A percentile compares a stretch with the other conserved stretches of the same genome.
These are phyloP conservation scores for Cheirogaleus medius DNA, from an alignment of 2,113 vertebrate genomes.

Conservation along the genomic window DNA sequence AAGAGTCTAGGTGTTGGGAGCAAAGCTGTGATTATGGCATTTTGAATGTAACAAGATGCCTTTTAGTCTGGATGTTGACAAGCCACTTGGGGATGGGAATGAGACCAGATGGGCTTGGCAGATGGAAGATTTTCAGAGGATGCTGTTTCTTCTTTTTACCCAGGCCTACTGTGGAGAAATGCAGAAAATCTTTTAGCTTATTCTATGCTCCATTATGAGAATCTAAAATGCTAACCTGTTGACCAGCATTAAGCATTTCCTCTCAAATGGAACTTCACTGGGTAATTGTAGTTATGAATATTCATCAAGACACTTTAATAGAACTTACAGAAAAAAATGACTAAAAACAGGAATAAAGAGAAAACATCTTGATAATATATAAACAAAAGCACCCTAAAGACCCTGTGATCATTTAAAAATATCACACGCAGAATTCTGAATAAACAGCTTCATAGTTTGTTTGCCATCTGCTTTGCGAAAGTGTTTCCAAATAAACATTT, in stretches of 20 bases:
- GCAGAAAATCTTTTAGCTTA: not conserved
- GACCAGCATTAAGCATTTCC: not conserved
- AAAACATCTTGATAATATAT: not conserved
- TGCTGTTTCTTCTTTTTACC: not conserved
- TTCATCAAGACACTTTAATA: not conserved
- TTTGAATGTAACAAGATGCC: not conserved
- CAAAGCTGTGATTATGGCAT: not conserved
- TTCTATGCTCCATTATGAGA: not conserved
- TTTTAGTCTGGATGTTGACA: not conserved
- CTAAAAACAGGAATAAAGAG: not conserved
- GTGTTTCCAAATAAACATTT: not conserved
- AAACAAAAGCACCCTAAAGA: not conserved
- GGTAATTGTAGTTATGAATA: not conserved
- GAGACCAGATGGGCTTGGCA: not conserved
- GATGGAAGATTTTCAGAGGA: not conserved
- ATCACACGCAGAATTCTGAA: not conserved
- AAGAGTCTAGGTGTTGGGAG: not conserved
- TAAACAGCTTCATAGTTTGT: not conserved
- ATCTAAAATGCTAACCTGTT: not conserved
- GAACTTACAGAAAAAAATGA: not conserved
- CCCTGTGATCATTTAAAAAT: not conserved
- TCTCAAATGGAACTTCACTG: not conserved
- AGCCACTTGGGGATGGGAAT: not conserved
- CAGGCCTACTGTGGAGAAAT: not conserved
- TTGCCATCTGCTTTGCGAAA: not conserved